These are phyloP conservation scores for Danio aesculapii DNA, from an alignment of 2,797 vertebrate genomes.

Conservation along the genomic window DNA sequence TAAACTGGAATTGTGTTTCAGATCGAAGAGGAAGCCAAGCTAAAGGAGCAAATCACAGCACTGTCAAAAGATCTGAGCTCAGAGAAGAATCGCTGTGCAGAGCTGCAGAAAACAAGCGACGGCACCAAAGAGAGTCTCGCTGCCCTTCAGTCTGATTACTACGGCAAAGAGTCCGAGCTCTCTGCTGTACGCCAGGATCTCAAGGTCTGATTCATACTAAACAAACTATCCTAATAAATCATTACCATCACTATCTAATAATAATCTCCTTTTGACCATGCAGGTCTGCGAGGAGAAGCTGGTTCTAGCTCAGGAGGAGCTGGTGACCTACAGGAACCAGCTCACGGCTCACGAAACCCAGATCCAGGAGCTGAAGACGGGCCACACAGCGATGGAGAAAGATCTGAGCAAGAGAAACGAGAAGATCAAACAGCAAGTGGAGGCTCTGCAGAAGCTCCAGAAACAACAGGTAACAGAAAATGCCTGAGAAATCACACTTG, in stretches of 20 bases:
- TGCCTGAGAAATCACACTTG: background rate
- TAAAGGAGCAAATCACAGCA: constrained; percentile 80
- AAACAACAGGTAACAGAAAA: constrained; percentile 84
- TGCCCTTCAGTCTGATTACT: constrained; percentile 89
- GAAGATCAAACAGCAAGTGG: constrained; percentile 81
- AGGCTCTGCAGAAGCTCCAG: constrained; percentile 82
- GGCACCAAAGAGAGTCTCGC: constrained; percentile 78
- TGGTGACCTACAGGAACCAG: constrained; percentile 88
- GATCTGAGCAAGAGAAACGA: constrained; percentile 81
- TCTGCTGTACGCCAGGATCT: constrained; percentile 93
- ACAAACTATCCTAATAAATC: background rate
- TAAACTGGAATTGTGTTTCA: constrained; percentile 61
- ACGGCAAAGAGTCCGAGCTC: constrained; percentile 95
- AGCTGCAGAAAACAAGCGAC: constrained; percentile 81
- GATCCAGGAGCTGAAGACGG: constrained; percentile 86
- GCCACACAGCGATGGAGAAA: constrained; percentile 79
- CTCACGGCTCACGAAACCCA: constrained; percentile 83
- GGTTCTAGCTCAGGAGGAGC: constrained; percentile 88
- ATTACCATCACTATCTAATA: background rate
- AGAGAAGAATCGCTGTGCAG: constrained; percentile 78
- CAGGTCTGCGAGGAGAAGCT: constrained; percentile 91
- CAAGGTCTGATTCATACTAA: constrained; percentile 79
- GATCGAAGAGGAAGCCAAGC: constrained; percentile 85
- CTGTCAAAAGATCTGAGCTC: constrained; percentile 81
- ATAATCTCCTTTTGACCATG: background rate